phyloP scores from a whole-genome alignment of 2,888 invertebrate species.

The Congeria kusceri region DNA sequence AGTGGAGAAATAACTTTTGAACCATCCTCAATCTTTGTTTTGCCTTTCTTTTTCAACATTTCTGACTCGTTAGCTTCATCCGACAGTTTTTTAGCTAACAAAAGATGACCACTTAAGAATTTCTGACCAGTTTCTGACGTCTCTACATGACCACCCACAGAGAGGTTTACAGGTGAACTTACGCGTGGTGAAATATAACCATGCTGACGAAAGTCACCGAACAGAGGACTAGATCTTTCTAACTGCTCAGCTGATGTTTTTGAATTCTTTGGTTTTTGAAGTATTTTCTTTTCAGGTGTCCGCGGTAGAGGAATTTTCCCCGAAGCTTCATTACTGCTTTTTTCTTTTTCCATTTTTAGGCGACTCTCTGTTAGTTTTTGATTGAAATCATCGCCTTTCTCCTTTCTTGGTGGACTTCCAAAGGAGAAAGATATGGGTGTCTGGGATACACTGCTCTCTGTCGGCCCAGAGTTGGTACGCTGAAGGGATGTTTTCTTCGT shows the following conservation, averaged over 20 bases:
- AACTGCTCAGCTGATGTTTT: neutral
- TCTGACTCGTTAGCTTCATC: conserved; percentile 84
- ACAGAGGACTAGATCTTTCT: conserved; percentile 31
- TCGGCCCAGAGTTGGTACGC: conserved; percentile 71
- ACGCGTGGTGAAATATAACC: conserved; percentile 39
- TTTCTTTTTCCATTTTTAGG: conserved; percentile 65
- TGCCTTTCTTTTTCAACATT: conserved; percentile 51
- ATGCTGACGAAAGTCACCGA: conserved; percentile 24
- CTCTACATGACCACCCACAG: conserved; percentile 39
- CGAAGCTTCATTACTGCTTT: conserved; percentile 22
- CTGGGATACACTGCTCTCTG: conserved; percentile 33
- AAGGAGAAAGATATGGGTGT: conserved; percentile 7
- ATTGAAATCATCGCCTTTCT: conserved; percentile 63
- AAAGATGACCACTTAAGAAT: conserved; percentile 84
- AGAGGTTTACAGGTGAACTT: conserved; percentile 41
- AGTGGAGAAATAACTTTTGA: conserved; percentile 13
- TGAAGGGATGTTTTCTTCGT: conserved; percentile 65
- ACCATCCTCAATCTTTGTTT: conserved; percentile 10
- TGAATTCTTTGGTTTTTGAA: neutral
- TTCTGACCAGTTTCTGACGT: conserved; percentile 51
- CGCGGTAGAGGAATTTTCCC: neutral
- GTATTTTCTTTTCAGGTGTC: conserved; percentile 29
- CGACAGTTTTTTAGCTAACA: conserved; percentile 85
- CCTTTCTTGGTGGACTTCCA: neutral
- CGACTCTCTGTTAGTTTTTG: conserved; percentile 63